Evolutionary conservation across 2,888 invertebrate species (phyloP).

Genomic region (Melitaea athalia): DNA sequence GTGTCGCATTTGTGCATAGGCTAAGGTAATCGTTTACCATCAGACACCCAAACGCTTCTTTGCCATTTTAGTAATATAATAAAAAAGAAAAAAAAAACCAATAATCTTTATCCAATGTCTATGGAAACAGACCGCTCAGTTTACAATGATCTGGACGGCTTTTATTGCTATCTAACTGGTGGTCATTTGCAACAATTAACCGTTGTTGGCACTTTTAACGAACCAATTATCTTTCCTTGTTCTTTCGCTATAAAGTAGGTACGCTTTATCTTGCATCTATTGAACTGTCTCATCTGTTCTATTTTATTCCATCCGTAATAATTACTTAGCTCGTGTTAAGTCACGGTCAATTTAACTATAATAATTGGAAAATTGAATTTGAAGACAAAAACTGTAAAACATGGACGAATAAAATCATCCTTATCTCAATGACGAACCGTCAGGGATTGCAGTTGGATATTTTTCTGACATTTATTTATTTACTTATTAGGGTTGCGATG

Average conservation of each 20-base stretch:
- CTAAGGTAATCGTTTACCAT: neutral
- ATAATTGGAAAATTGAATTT: neutral
- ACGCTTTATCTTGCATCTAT: constrained; percentile 39
- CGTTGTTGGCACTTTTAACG: constrained; percentile 62
- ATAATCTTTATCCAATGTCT: constrained; percentile 9
- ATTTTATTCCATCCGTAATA: constrained; percentile 18
- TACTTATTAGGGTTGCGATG: no score
- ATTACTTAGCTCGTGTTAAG: constrained; percentile 10
- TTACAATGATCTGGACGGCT: constrained; percentile 40
- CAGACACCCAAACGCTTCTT: no score
- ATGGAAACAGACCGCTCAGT: constrained; percentile 32
- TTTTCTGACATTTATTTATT: no score
- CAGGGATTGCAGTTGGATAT: no score
- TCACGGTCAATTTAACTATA: neutral
- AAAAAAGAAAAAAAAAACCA: no score
- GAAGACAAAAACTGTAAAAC: constrained; percentile 9
- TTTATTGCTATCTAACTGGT: constrained; percentile 65
- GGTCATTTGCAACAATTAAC: constrained; percentile 75
- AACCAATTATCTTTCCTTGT: constrained; percentile 61
- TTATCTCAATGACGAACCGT: no score
- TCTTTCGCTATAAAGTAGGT: constrained; percentile 37
- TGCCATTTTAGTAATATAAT: no score
- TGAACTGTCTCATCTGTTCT: constrained; percentile 24
- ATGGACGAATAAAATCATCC: neutral
- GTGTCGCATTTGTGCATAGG: no score